These are phyloP conservation scores for Sturnira hondurensis DNA, from an alignment of 2,113 vertebrate genomes.

Conservation along the genomic window DNA sequence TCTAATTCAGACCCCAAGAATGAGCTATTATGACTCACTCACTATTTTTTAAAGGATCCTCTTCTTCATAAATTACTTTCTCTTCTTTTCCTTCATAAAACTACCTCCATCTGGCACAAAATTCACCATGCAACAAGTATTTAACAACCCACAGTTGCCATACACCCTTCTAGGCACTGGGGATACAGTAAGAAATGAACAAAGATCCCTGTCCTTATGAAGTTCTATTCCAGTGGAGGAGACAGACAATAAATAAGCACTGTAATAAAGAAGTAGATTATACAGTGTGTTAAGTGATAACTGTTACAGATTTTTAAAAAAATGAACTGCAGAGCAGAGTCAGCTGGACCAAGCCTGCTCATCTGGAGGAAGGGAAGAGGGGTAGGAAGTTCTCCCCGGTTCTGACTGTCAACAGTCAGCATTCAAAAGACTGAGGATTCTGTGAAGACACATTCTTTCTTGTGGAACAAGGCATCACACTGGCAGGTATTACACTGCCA, in stretches of 20 bases:
- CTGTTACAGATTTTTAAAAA: not conserved
- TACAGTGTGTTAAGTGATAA: not conserved
- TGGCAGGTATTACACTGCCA: not conserved
- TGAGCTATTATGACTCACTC: not conserved
- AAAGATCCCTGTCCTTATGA: not conserved
- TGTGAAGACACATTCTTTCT: not conserved
- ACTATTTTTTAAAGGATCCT: not conserved
- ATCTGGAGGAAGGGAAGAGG: not conserved
- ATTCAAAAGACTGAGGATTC: not conserved
- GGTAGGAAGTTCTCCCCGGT: not conserved
- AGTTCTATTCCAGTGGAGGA: not conserved
- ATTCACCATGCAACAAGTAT: not conserved
- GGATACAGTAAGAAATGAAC: not conserved
- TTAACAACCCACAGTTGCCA: not conserved
- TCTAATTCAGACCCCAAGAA: not conserved
- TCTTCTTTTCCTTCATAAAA: not conserved
- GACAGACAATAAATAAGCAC: not conserved
- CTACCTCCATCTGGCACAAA: not conserved
- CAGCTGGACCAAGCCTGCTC: not conserved
- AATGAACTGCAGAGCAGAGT: not conserved
- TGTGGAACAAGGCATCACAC: not conserved
- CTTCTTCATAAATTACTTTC: not conserved
- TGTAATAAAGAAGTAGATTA: not conserved
- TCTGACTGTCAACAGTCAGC: not conserved
- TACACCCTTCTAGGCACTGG: not conserved